Base-by-base conservation (phyloP, 2,797 vertebrate genomes). In the Onychomys torridus region DNA sequence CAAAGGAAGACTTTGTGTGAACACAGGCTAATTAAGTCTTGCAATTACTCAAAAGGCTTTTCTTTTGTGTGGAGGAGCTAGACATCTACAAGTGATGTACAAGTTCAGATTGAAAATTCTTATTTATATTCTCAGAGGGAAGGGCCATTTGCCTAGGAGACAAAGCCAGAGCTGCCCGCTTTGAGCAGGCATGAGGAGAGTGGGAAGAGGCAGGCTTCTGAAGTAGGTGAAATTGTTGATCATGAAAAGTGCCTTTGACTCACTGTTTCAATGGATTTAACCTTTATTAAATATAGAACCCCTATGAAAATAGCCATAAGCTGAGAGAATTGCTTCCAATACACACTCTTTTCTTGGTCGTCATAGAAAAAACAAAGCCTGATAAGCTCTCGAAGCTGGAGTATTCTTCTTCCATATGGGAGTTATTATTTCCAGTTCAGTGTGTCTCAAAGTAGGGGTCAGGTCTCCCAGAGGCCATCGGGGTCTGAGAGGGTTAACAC, bases 341-440 rank as follows among this genome's bases (percentile, higher is more conserved):
- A 87, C 95, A 89, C 55, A 96, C 95, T 97, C 76, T 83, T 97
- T 98, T 96, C 95, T 97, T 94, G 90, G 95, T 83, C 71, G 95
- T 95, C 92, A 89, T 61, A 97, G 97, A 87, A 97, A 97, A 97
- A 97, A 98, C 97, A 98, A 98, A 98, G 97, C 96, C 96, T 67
- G 96, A 93, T 97, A 97, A 96, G 97, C 97, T 96, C 96, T 96
- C 89, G 86, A 89, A 67, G 86, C 94, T 96, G 89, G 79, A 97
- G 97, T 97, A 97, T 97, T 98, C 97, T 97, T 97, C 83, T 97
- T 96, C 97, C 97, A 98, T 98, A 97, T 98, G 97, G 97, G 97
- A 98, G 97, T 96, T 97, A 97, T 98, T 98, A 97, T 97, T 98
- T 98, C 97, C 96, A 98, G 97, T 97, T 98, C 97, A 98, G 9